These are phyloP conservation scores for Drosophila rhopaloa DNA, from an alignment of 1,140 invertebrate genomes.

Conservation along the genomic window DNA sequence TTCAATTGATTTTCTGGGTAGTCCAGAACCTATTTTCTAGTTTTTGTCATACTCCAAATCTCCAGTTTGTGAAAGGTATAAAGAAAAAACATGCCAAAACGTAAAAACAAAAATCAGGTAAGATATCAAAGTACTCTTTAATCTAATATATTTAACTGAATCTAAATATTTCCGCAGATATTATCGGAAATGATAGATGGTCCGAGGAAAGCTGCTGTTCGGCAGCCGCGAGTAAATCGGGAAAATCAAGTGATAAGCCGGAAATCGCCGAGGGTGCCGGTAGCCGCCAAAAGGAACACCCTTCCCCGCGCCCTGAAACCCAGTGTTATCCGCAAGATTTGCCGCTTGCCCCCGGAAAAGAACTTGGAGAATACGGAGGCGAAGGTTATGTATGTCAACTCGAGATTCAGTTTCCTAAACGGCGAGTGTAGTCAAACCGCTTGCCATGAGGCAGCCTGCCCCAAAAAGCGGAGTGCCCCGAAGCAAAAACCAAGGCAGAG, in stretches of 20 bases:
- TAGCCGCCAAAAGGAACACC: neutral
- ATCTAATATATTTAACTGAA: neutral
- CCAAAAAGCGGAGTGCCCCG: too few relatives aligned
- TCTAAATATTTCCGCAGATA: neutral
- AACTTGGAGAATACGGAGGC: neutral
- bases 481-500: neutral
- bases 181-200: neutral
- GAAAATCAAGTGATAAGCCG: neutral
- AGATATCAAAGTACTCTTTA: neutral
- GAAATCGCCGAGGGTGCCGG: neutral
- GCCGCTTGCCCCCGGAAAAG: constrained; percentile 1
- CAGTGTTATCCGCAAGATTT: constrained; percentile 23
- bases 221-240: neutral
- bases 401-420: neutral
- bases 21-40: neutral
- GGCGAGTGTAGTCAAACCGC: neutral
- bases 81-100: neutral
- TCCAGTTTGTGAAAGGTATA: neutral
- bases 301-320: neutral
- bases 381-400: constrained; percentile 32
- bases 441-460: constrained; percentile 4
- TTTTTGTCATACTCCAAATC: neutral
- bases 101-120: neutral
- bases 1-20: too few relatives aligned
- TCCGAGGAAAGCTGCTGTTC: too few relatives aligned